Percentiles rank a stretch among this genome's conserved stretches.
phyloP scores from a whole-genome alignment of 2,888 invertebrate species.

The Xanthia icteritia region DNA sequence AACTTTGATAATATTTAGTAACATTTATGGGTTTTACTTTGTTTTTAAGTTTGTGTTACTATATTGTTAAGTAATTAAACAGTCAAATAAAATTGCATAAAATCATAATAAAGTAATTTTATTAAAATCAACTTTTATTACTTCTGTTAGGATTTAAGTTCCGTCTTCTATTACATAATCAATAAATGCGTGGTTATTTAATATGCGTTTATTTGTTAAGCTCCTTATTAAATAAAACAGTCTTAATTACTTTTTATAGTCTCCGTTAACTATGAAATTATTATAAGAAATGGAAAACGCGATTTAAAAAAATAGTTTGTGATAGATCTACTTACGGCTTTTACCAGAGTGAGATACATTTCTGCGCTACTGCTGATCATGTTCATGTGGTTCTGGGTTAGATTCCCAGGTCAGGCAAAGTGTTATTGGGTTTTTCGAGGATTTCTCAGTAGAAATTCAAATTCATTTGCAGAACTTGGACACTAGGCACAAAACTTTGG shows the following conservation, averaged over 20 bases:
- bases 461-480: background rate
- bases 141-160: background rate
- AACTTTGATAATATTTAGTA: background rate
- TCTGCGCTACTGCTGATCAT: no score
- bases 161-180: background rate
- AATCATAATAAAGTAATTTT: background rate
- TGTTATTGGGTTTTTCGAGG: no score
- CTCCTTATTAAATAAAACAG: background rate
- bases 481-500: background rate
- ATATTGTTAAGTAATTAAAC: background rate
- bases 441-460: no score
- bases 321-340: background rate
- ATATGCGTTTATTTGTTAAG: background rate
- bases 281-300: background rate
- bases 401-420: no score
- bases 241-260: no score
- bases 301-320: background rate
- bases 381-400: no score
- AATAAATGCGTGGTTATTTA: background rate
- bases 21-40: background rate
- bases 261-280: background rate
- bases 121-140: background rate
- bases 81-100: background rate
- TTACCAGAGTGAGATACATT: background rate
- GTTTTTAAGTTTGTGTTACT: background rate